A percentile compares a stretch with the other conserved stretches of the same genome.
phyloP scores from a whole-genome alignment of 2,888 invertebrate species.

The Deilephila porcellus region DNA sequence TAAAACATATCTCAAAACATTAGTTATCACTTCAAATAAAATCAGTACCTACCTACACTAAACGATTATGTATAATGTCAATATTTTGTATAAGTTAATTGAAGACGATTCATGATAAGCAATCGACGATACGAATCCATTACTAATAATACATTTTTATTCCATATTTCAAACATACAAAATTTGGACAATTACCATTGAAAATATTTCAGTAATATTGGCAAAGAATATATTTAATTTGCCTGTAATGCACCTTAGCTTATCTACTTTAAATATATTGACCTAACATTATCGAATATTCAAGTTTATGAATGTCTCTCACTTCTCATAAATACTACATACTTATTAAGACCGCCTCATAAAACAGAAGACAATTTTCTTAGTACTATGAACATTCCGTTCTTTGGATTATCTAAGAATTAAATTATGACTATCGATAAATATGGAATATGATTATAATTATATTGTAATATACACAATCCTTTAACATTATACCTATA shows the following conservation, averaged over 20 bases:
- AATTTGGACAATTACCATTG: not conserved
- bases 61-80: not conserved
- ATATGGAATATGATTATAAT: too few relatives aligned
- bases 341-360: not conserved
- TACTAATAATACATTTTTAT: not conserved
- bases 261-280: not conserved
- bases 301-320: not conserved
- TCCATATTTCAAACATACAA: too few relatives aligned
- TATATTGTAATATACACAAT: too few relatives aligned
- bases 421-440: too few relatives aligned
- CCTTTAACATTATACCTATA: too few relatives aligned
- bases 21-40: too few relatives aligned
- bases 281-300: too few relatives aligned
- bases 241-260: slow-evolving; percentile 2
- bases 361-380: not conserved
- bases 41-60: not conserved
- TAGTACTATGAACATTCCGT: not conserved
- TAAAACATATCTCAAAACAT: not conserved
- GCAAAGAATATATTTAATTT: not conserved
- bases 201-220: not conserved
- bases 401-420: not conserved
- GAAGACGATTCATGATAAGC: not conserved
- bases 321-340: not conserved
- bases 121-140: not conserved
- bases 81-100: not conserved